Evolutionary conservation across 2,888 invertebrate genomes (phyloP), one percentile per base, ranked within the genome.

Genomic region (Stenodera caucasica): DNA sequence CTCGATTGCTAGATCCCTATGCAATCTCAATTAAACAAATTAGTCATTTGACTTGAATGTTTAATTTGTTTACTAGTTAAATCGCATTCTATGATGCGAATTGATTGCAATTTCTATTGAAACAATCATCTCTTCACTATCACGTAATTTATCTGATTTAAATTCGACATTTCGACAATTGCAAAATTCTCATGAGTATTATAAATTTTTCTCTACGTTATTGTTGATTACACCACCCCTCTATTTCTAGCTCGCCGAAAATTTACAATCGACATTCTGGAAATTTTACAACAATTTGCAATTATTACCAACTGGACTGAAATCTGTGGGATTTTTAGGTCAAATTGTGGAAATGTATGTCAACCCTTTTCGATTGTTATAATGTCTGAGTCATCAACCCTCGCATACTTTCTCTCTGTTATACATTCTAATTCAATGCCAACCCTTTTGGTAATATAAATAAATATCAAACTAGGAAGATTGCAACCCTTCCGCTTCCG

Each of bases 401-500:
- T 21, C 8, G 15, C 7, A 37, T 37, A 37, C 15, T 45, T 45
- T 45, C 45, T 45, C 45, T 45, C 45, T 53, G 15, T 51, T 14
- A 32, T 32, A 15, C 12, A n/a, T 32, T 50, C 2, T 32, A 33
- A 53, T 33, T 23, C 33, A 33, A 30, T 12, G 7, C 64, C 60
- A 60, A 58, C 63, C 65, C 64, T 61, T 63, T 67, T 37, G 33
- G 52, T 62, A 62, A 64, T 65, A 66, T 66, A 71, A 70, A 71
- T 72, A 70, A 64, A 64, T 67, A 65, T 67, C 67, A 71, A 71
- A 74, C 67, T 70, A 69, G 72, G 71, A 73, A 73, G 70, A 71
- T 74, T 72, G 67, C 68, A 71, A 72, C 75, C 74, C 76, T 78
- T 78, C 77, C 77, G 75, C 77, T 78, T 78, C 78, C 78, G 78